Base-by-base conservation (phyloP, 2,888 invertebrate species). In the Cancer borealis region DNA sequence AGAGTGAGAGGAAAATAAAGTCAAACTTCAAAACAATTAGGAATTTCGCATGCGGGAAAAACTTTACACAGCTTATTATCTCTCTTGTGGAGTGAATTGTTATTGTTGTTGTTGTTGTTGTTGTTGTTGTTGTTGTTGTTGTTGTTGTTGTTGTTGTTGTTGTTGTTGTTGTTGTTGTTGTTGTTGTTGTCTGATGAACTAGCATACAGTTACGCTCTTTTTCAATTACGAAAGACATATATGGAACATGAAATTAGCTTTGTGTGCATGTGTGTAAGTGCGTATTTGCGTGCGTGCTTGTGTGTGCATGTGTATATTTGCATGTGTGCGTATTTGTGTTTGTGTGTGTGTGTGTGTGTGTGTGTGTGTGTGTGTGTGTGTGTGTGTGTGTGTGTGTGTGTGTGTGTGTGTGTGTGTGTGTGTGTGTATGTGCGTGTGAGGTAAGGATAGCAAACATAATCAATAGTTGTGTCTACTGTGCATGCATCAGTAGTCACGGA, bases 41-140 rank as follows among this genome's bases (percentile, higher is more conserved):
- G n/a, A 5, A 6, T 73, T 73, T 26, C n/a, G 6, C n/a, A 26
- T 73, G 21, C 73, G 8, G 10, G n/a, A 10, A 4, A 73, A 21
- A 73, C 26, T 73, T 26, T 8, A 6, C 26, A 26, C 21, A n/a
- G 73, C 26, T n/a, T 21, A n/a, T 73, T 73, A 73, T 73, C 73
- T n/a, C 26, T 73, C n/a, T 73, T n/a, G 10, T 73, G 17, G n/a
- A n/a, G 26, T 26, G 73, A 73, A 17, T 54, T 54, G 54, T 54
- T 54, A 14, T 54, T 26, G 73, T 26, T 73, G n/a, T 1, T 73
- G 73, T 26, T 49, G 39, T 66, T 73, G 73, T 73, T 73, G 73
- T 73, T 73, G 73, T 73, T 73, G 73, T 73, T 73, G 73, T 73
- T 73, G 73, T n/a, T 73, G 73, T n/a, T 73, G 73, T n/a, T 73